Conservation (phyloP, 2,797 vertebrate species). For the Oryzias sinensis region DNA sequence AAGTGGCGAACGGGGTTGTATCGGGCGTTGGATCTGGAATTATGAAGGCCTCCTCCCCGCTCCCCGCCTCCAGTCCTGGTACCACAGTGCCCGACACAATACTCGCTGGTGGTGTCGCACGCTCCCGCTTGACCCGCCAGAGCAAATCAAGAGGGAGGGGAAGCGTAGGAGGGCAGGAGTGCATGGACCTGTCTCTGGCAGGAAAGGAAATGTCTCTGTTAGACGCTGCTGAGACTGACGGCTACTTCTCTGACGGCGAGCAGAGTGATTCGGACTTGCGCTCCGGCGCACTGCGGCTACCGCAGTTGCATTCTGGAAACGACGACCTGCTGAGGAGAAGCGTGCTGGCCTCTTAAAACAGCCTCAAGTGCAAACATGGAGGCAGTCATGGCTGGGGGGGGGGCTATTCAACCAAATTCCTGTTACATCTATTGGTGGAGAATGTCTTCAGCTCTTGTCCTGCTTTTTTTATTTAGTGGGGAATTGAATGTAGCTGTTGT, state of each 20-base stretch:
- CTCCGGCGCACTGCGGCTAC: conserved; percentile 75
- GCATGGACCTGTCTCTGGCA: conserved; percentile 30
- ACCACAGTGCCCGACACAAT: conserved; percentile 74
- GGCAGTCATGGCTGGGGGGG: conserved; percentile 37
- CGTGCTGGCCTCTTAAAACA: conserved; percentile 88
- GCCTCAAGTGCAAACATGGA: conserved; percentile 23
- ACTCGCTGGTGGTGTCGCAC: conserved; percentile 70
- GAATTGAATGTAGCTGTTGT: conserved; percentile 70
- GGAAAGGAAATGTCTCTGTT: conserved; percentile 75
- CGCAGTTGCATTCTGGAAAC: conserved; percentile 83
- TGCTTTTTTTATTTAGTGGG: conserved; percentile 50
- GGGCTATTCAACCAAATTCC: conserved; percentile 64
- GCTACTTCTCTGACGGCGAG: conserved; percentile 92
- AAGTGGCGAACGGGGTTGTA: conserved; percentile 19
- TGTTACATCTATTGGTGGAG: conserved; percentile 41
- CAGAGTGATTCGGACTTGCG: conserved; percentile 87
- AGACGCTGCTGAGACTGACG: conserved; percentile 84
- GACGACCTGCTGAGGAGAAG: conserved; percentile 93
- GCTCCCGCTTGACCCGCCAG: conserved; percentile 83
- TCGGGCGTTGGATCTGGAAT: conserved; percentile 33
- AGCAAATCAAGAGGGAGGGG: conserved; percentile 77
- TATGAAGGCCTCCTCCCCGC: conserved; percentile 40
- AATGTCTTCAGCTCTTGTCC: conserved; percentile 45
- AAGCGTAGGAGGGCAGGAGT: conserved; percentile 43
- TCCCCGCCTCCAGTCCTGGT: conserved; percentile 68